Conservation (phyloP, 2,113 vertebrate species). For the Elanus axillaris region DNA sequence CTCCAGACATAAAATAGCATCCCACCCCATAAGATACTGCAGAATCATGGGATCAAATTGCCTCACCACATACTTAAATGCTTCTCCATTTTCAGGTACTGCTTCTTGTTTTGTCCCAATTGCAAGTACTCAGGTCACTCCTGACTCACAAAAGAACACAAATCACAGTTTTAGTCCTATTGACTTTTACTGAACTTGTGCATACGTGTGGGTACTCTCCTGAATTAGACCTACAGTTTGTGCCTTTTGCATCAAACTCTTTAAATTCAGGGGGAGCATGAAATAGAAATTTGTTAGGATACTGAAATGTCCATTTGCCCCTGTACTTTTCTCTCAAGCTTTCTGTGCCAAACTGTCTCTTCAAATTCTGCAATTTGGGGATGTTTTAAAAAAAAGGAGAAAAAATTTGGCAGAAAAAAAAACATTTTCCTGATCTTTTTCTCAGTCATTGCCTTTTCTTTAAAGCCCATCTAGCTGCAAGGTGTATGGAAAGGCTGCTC, state of each 20-base stretch:
- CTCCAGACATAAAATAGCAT: neutral
- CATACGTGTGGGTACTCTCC: neutral
- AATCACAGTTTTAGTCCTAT: neutral
- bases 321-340: neutral
- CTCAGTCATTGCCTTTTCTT: neutral
- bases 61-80: neutral
- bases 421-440: neutral
- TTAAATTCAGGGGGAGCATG: neutral
- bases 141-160: neutral
- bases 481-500: neutral
- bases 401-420: neutral
- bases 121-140: neutral
- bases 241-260: neutral
- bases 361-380: neutral
- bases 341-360: neutral
- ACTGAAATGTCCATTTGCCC: neutral
- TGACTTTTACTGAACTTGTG: neutral
- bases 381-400: neutral
- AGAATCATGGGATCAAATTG: neutral
- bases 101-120: neutral
- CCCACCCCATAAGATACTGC: neutral
- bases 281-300: neutral
- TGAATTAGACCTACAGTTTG: neutral
- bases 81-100: neutral
- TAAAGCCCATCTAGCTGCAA: neutral